Base-by-base conservation (phyloP, 2,888 invertebrate genomes). In the Melinaea marsaeus region DNA sequence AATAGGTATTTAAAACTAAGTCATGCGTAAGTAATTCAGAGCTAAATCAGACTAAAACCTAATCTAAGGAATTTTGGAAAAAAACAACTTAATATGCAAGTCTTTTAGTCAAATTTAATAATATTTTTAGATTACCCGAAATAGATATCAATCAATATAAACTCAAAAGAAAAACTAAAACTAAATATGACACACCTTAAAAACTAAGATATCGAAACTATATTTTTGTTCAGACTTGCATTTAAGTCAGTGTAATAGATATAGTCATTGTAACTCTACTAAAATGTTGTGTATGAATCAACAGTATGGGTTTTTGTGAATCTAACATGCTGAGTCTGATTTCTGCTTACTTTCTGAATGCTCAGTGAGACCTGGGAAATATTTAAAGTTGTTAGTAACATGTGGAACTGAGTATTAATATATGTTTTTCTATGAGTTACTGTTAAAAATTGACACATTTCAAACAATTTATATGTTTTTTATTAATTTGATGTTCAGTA, bases 341-440 rank as follows among this genome's bases (percentile, higher is more conserved):
- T 72, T 78, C 75, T 71, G 81, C 90, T 90, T 90, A 90, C 90
- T 90, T 87, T 90, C 90, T 77, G 90, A 88, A 88, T 87, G 80
- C 84, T 77, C 81, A 78, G 90, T 90, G 83, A 90, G 90, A 90
- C 90, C 90, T 90, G 90, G 84, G 89, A 78, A 89, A 88, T 83
- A 88, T 78, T 87, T 77, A 73, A 84, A 81, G 72, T 74, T 75
- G 82, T 88, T 88, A 88, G 83, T 87, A 79, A 75, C 59, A 63
- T 68, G 61, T 54, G 22, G 33, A 55, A 58, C 63, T 61, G 60
- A 51, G 32, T 51, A 32, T 32, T 7, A 32, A 51, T 32, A n/a
- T 46, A 7, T 51, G 51, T 51, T 32, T 32, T 6, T 51, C 11
- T 51, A 42, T 6, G 37, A 48, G 32, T 51, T 7, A 32, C 32